Conservation (phyloP, 2,888 invertebrate species). For the Kryphioiulus occultus region DNA sequence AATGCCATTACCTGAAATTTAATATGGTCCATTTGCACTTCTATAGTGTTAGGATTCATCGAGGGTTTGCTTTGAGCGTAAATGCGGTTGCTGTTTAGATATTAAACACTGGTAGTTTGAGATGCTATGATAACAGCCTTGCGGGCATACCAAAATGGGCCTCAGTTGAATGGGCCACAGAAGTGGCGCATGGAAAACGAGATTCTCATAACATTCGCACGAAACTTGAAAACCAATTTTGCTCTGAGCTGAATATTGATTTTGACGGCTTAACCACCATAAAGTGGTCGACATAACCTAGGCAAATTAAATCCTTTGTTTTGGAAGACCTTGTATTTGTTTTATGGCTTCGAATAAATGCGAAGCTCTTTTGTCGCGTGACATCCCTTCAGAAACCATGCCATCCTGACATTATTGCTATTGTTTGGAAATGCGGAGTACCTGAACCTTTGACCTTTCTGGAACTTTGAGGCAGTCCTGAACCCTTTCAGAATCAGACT, state of each 20-base stretch:
- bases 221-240: neutral
- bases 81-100: too few species aligned
- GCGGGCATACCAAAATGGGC: too few species aligned
- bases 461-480: neutral
- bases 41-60: too few species aligned
- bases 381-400: neutral
- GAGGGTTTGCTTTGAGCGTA: too few species aligned
- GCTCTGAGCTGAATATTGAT: neutral
- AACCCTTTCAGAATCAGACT: neutral
- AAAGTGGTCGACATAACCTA: neutral
- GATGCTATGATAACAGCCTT: too few species aligned
- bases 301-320: neutral
- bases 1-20: too few species aligned
- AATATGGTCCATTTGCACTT: too few species aligned
- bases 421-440: neutral
- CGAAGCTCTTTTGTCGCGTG: neutral
- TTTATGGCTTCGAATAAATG: neutral
- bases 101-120: too few species aligned
- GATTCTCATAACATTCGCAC: neutral
- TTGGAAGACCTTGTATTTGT: constrained; percentile 5
- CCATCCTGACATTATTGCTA: neutral
- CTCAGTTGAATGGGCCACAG: too few species aligned
- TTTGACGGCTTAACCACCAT: neutral
- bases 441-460: neutral
- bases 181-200: neutral